Percentiles rank a stretch among this genome's conserved stretches.
These are phyloP conservation scores for Anthopleura sola DNA, from an alignment of 64 coral and sea anemone genomes.

Conservation along the genomic window DNA sequence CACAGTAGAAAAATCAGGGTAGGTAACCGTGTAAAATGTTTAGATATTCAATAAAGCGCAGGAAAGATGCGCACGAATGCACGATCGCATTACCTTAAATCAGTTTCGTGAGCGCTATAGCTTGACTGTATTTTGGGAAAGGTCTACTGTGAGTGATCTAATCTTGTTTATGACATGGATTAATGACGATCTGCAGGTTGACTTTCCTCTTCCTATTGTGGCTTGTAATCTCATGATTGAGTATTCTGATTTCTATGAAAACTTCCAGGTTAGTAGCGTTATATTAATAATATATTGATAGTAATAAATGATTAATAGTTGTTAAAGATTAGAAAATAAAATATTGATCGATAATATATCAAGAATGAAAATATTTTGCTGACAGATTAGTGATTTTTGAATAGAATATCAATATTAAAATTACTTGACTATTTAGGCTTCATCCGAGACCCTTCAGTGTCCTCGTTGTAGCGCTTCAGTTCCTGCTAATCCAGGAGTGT, in stretches of 20 bases:
- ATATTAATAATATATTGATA: neutral
- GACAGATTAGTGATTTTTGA: too few species aligned
- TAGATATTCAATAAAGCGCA: too few species aligned
- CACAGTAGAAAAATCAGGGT: too few species aligned
- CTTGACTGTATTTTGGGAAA: too few species aligned
- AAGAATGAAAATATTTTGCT: too few species aligned
- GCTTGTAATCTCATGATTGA: slow-evolving; percentile 99
- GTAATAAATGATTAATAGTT: neutral
- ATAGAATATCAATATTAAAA: neutral
- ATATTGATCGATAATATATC: neutral
- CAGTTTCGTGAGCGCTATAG: too few species aligned
- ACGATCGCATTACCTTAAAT: too few species aligned
- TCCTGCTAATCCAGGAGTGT: slow-evolving; percentile 94
- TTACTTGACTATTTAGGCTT: slow-evolving; percentile 34
- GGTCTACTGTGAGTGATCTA: too few species aligned
- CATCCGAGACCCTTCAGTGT: slow-evolving; percentile 96
- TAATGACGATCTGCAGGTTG: slow-evolving; percentile 53
- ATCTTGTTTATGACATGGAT: neutral
- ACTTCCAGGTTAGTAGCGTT: slow-evolving; percentile 68
- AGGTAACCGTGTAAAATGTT: too few species aligned
- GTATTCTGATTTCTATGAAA: slow-evolving; percentile 97
- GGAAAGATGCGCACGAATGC: too few species aligned
- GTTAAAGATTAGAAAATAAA: neutral
- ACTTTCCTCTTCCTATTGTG: slow-evolving; percentile 94
- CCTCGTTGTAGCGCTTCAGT: slow-evolving; percentile 96